These are phyloP conservation scores for Alligator mississippiensis DNA, from an alignment of 2,113 vertebrate genomes.

Conservation along the genomic window DNA sequence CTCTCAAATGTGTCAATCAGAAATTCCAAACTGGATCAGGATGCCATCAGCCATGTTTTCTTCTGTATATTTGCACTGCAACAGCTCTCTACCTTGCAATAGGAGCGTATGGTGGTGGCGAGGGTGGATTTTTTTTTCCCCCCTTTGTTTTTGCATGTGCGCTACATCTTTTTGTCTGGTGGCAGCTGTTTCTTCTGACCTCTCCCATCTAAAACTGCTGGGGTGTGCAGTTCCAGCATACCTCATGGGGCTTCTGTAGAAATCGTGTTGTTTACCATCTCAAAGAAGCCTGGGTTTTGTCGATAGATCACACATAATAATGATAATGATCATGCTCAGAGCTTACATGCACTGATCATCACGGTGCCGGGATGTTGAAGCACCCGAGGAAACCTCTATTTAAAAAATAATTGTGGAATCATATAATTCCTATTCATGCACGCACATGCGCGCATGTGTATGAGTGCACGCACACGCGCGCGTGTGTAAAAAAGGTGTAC, in stretches of 20 bases:
- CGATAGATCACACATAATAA: constrained; percentile 10
- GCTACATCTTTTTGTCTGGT: constrained; percentile 44
- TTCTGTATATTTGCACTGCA: background rate
- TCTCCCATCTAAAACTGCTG: constrained; percentile 32
- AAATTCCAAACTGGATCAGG: constrained; percentile 28
- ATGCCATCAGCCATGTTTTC: constrained; percentile 20
- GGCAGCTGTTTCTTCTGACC: constrained; percentile 53
- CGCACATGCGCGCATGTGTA: no score
- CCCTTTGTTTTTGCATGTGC: rapidly evolving
- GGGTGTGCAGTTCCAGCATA: constrained; percentile 22
- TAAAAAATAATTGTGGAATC: background rate
- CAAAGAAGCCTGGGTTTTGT: background rate
- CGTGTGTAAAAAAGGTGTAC: background rate
- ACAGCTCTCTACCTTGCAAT: background rate
- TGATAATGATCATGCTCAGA: background rate
- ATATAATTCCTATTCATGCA: constrained; percentile 1
- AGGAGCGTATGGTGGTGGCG: rapidly evolving
- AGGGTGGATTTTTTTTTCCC: rapidly evolving
- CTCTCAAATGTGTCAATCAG: constrained; percentile 41
- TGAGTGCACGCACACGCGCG: no score
- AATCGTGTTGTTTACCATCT: constrained; percentile 39
- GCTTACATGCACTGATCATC: background rate
- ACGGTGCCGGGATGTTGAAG: background rate
- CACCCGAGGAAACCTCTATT: background rate
- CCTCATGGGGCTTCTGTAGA: constrained; percentile 35